A percentile compares a stretch with the other conserved stretches of the same genome.
These are phyloP conservation scores for Chloroclysta siterata DNA, from an alignment of 2,888 invertebrate species.

Conservation along the genomic window DNA sequence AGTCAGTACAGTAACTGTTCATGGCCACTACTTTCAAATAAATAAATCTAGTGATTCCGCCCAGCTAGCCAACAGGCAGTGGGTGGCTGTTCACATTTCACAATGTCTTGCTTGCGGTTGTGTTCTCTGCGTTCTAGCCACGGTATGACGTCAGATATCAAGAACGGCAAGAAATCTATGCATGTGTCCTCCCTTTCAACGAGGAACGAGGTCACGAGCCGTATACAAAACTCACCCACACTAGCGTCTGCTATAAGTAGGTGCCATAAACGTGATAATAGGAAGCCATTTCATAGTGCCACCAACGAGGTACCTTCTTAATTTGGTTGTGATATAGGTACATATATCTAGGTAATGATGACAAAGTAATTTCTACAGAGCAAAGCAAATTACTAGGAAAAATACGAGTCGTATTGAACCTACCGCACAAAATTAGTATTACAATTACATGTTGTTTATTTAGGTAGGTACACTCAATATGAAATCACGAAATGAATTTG, in stretches of 20 bases:
- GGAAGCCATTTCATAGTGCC: conserved; percentile 36
- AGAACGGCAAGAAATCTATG: conserved; percentile 71
- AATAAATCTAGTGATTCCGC: conserved; percentile 70
- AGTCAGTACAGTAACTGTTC: conserved; percentile 79
- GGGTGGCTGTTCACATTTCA: conserved; percentile 84
- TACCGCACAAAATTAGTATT: too few species aligned
- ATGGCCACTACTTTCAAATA: conserved; percentile 79
- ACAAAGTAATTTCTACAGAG: conserved; percentile 23
- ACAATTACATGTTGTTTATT: too few species aligned
- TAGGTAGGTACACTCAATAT: too few species aligned
- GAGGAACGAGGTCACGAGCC: conserved; percentile 81
- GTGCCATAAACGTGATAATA: neutral
- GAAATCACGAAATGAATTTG: neutral
- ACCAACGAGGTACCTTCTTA: conserved; percentile 41
- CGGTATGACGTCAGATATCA: conserved; percentile 82
- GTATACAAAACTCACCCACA: conserved; percentile 73
- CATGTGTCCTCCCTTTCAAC: conserved; percentile 68
- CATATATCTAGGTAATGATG: conserved; percentile 38
- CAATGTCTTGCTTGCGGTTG: conserved; percentile 76
- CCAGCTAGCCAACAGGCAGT: conserved; percentile 71
- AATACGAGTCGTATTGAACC: too few species aligned
- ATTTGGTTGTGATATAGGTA: conserved; percentile 61
- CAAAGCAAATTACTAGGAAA: neutral
- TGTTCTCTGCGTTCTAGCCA: conserved; percentile 70
- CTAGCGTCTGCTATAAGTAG: conserved; percentile 51